These are phyloP conservation scores for Enoplosus armatus DNA, from an alignment of 2,797 vertebrate species.

Conservation along the genomic window DNA sequence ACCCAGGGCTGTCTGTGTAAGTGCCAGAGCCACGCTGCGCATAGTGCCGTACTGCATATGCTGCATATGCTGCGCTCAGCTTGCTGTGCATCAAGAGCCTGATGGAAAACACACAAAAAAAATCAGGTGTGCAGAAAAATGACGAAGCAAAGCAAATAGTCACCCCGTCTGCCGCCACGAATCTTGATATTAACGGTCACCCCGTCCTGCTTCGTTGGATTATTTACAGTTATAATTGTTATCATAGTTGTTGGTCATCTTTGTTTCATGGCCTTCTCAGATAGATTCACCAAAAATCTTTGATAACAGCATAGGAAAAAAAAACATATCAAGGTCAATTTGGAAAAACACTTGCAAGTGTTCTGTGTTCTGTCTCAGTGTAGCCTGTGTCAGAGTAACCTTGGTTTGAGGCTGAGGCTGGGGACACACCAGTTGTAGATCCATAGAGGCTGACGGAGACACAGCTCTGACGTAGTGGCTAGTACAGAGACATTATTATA, in stretches of 20 bases:
- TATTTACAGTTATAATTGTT: conserved; percentile 79
- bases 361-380: conserved; percentile 71
- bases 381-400: conserved; percentile 75
- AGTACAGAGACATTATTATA: conserved; percentile 29
- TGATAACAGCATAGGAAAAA: conserved; percentile 70
- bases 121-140: conserved; percentile 71
- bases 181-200: conserved; percentile 52
- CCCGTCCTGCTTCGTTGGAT: conserved; percentile 58
- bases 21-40: conserved; percentile 81
- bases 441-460: conserved; percentile 46
- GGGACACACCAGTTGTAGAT: conserved; percentile 57
- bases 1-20: conserved; percentile 75
- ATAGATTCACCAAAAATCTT: conserved; percentile 74
- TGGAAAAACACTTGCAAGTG: conserved; percentile 65
- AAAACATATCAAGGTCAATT: conserved; percentile 74
- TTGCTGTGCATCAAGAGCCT: conserved; percentile 78
- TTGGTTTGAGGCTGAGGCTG: conserved; percentile 78
- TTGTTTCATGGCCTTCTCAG: conserved; percentile 79
- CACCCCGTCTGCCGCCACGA: conserved; percentile 41
- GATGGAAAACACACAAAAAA: conserved; percentile 62
- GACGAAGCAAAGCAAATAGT: conserved; percentile 70
- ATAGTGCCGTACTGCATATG: conserved; percentile 80
- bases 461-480: conserved; percentile 35
- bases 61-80: conserved; percentile 81
- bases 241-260: conserved; percentile 71